A percentile compares a stretch with the other conserved stretches of the same genome.
These are phyloP conservation scores for Anomalospiza imberbis DNA, from an alignment of 2,797 vertebrate species.

Conservation along the genomic window DNA sequence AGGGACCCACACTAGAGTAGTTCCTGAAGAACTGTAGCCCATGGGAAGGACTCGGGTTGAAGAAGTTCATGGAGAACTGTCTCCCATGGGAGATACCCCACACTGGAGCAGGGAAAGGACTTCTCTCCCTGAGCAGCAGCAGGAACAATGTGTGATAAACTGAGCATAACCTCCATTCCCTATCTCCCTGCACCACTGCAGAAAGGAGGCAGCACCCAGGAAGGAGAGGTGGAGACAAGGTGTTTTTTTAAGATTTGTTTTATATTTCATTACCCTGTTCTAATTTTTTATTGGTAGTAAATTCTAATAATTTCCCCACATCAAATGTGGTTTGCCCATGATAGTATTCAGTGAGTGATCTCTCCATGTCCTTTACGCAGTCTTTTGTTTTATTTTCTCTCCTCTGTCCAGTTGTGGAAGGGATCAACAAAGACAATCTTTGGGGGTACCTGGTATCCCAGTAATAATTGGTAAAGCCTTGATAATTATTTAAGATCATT, in stretches of 20 bases:
- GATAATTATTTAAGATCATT: neutral
- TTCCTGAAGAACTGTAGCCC: neutral
- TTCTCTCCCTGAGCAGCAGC: neutral
- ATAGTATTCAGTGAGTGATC: neutral
- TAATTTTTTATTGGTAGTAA: neutral
- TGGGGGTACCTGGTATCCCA: neutral
- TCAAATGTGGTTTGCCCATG: neutral
- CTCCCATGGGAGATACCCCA: neutral
- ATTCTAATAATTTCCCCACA: neutral
- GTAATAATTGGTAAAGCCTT: neutral
- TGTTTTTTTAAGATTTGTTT: neutral
- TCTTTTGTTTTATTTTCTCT: neutral
- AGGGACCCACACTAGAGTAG: neutral
- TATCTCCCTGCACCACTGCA: neutral
- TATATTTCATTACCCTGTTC: neutral
- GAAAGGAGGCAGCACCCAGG: neutral
- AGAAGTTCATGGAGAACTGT: neutral
- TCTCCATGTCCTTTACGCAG: neutral
- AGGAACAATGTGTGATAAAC: fast-evolving
- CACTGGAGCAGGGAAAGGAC: neutral
- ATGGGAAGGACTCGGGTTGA: neutral
- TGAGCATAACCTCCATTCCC: neutral
- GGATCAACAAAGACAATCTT: neutral
- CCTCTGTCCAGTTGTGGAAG: neutral
- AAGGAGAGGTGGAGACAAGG: neutral